These are phyloP conservation scores for Latheticus oryzae DNA, from an alignment of 2,888 invertebrate genomes.

Conservation along the genomic window DNA sequence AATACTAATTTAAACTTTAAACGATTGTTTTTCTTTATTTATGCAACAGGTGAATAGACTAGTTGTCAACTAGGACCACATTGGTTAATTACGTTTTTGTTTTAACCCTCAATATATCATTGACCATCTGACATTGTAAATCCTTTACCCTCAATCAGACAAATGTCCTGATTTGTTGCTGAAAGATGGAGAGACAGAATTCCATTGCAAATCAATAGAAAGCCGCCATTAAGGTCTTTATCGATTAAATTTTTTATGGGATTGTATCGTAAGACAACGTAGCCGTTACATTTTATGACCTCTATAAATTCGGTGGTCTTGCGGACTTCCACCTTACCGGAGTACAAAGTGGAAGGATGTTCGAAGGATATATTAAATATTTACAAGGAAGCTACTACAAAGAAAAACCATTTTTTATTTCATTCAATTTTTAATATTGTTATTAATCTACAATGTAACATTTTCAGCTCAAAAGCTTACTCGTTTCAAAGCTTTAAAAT, in stretches of 20 bases:
- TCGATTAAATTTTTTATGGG: conserved; percentile 38
- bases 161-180: conserved; percentile 27
- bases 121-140: conserved; percentile 11
- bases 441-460: no score
- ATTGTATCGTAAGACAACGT: conserved; percentile 38
- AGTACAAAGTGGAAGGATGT: not conserved
- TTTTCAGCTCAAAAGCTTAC: no score
- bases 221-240: conserved; percentile 31
- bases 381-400: conserved; percentile 2
- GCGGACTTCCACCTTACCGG: conserved; percentile 1
- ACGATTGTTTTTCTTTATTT: no score
- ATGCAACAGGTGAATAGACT: conserved; percentile 30
- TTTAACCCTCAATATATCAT: conserved; percentile 15
- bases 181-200: conserved; percentile 21
- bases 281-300: conserved; percentile 29
- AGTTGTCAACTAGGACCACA: conserved; percentile 3
- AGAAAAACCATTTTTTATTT: no score
- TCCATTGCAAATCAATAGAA: conserved; percentile 23
- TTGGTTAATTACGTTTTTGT: conserved; percentile 24
- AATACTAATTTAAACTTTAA: no score
- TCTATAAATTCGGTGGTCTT: conserved; percentile 28
- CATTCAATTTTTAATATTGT: no score
- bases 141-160: conserved; percentile 7
- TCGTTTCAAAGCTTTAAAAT: no score
- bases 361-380: not conserved